Conservation (phyloP, 2,797 vertebrate species). For the Neosalanx taihuensis region DNA sequence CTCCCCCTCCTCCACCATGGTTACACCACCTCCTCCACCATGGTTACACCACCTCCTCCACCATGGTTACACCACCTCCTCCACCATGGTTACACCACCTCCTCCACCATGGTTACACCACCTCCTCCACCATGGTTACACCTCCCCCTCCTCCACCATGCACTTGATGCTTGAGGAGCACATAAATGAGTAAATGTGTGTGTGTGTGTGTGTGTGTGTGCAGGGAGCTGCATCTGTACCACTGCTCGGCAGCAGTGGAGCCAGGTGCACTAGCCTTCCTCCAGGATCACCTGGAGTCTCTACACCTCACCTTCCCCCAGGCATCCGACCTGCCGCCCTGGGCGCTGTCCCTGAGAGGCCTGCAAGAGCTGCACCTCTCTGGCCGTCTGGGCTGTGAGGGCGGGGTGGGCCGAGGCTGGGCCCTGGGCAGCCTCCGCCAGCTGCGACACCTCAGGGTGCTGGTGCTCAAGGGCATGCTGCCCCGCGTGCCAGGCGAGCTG, state of each 20-base stretch:
- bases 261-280: slow-evolving; percentile 66
- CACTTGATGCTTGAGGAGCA: too few relatives aligned
- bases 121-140: too few relatives aligned
- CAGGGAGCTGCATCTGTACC: slow-evolving; percentile 76
- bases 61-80: too few relatives aligned
- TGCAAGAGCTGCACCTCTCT: slow-evolving; percentile 75
- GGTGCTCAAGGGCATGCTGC: slow-evolving; percentile 63
- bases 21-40: too few relatives aligned
- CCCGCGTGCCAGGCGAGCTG: slow-evolving; percentile 70
- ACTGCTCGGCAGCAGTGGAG: slow-evolving; percentile 70
- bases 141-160: too few relatives aligned
- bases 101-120: too few relatives aligned
- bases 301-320: slow-evolving; percentile 74
- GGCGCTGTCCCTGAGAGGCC: slow-evolving; percentile 69
- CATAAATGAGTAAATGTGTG: not conserved
- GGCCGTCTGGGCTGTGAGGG: slow-evolving; percentile 67
- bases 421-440: slow-evolving; percentile 66
- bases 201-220: slow-evolving; percentile 15
- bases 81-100: too few relatives aligned
- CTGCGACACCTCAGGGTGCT: slow-evolving; percentile 68
- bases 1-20: too few relatives aligned
- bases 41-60: too few relatives aligned
- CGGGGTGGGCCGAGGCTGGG: slow-evolving; percentile 65
- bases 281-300: slow-evolving; percentile 68
- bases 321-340: slow-evolving; percentile 71